phyloP scores from a whole-genome alignment of 2,888 invertebrate genomes.

The Drosophila kokeensis region DNA sequence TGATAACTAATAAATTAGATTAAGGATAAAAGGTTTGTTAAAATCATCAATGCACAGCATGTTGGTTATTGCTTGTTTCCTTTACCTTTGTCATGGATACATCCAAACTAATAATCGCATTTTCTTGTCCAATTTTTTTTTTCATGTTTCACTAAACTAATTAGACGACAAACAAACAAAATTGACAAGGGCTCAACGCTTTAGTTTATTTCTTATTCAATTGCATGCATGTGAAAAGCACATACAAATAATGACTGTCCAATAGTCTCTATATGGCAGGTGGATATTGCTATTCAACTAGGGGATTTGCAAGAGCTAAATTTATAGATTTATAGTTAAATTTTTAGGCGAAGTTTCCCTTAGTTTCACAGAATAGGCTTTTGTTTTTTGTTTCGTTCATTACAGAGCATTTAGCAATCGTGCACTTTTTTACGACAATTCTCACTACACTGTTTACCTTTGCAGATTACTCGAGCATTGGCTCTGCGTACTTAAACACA shows the following conservation, averaged over 20 bases:
- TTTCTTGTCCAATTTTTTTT: conserved; percentile 25
- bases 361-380: background rate
- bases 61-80: background rate
- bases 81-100: background rate
- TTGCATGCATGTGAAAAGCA: conserved; percentile 3
- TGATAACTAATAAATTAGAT: background rate
- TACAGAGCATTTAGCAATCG: background rate
- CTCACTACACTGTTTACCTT: conserved; percentile 21
- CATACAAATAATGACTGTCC: background rate
- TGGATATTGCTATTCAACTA: background rate
- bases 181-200: conserved; percentile 14
- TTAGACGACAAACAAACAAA: conserved; percentile 48
- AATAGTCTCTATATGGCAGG: background rate
- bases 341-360: background rate
- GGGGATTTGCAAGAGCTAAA: background rate
- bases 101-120: conserved; percentile 30
- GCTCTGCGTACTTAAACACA: background rate
- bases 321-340: background rate
- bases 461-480: conserved; percentile 27
- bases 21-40: background rate
- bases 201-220: conserved; percentile 33
- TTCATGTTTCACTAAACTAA: conserved; percentile 48
- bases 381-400: background rate
- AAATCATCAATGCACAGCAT: background rate
- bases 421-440: background rate